Evolutionary conservation across 2,797 vertebrate genomes (phyloP).

Genomic region (Anableps anableps): DNA sequence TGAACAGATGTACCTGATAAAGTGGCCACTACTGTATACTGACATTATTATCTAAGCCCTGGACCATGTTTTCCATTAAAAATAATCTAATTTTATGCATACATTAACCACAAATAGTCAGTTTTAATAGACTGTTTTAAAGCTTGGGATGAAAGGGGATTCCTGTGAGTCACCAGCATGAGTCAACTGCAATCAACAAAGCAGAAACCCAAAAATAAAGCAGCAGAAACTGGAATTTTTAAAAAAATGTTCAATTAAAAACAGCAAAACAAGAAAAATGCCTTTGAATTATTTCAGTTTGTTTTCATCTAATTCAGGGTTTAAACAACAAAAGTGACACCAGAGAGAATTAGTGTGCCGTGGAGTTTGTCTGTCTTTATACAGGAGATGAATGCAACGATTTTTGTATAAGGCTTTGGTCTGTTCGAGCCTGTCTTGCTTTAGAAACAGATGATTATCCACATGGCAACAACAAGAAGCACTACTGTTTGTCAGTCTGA

Average conservation of each 20-base stretch:
- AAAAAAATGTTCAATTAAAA: neutral
- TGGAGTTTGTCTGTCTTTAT: neutral
- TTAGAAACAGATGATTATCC: neutral
- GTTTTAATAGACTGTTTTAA: neutral
- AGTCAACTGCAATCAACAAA: neutral
- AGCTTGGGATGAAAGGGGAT: neutral
- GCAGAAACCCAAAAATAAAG: neutral
- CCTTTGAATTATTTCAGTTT: neutral
- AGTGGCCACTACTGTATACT: too few relatives aligned
- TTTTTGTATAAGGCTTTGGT: neutral
- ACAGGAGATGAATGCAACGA: neutral
- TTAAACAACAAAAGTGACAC: neutral
- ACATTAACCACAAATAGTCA: neutral
- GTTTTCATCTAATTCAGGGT: neutral
- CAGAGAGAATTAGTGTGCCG: neutral
- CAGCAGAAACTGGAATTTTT: neutral
- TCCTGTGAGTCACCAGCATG: neutral
- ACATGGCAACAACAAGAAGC: conserved; percentile 1
- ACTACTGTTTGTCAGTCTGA: neutral
- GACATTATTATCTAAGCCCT: neutral
- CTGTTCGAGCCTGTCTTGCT: neutral
- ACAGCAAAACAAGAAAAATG: neutral
- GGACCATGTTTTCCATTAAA: neutral
- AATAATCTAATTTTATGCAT: neutral
- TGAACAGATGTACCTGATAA: neutral